phyloP scores from a whole-genome alignment of 2,113 vertebrate genomes.

The Rhinoderma darwinii region DNA sequence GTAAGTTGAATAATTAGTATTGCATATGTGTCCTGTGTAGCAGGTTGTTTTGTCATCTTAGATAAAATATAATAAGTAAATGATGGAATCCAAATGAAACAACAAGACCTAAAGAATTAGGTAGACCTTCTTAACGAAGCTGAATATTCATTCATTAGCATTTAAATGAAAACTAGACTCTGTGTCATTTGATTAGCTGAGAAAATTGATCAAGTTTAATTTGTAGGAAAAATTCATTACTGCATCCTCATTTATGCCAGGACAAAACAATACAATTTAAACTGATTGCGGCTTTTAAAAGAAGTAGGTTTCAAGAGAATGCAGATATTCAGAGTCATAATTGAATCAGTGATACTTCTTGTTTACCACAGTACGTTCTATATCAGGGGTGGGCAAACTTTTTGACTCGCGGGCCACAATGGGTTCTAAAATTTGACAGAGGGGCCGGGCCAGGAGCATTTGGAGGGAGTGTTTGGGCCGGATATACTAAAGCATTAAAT shows the following conservation, averaged over 20 bases:
- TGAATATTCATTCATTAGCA: slow-evolving; percentile 60
- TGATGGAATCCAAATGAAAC: slow-evolving; percentile 48
- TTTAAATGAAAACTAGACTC: slow-evolving; percentile 59
- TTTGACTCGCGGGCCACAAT: too few relatives aligned
- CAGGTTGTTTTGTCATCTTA: slow-evolving; percentile 43
- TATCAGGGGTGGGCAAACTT: too few relatives aligned
- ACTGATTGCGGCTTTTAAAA: slow-evolving; percentile 51
- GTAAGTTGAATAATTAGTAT: not conserved
- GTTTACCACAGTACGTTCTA: slow-evolving; percentile 17
- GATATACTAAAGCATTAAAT: too few relatives aligned
- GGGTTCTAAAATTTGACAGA: too few relatives aligned
- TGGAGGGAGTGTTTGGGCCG: too few relatives aligned
- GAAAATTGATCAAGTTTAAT: slow-evolving; percentile 59
- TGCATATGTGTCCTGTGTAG: not conserved
- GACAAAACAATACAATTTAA: slow-evolving; percentile 55
- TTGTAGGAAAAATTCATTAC: slow-evolving; percentile 60
- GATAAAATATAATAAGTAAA: slow-evolving; percentile 49
- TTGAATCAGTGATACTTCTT: slow-evolving; percentile 49
- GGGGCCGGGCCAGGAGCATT: too few relatives aligned
- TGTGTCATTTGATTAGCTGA: slow-evolving; percentile 59
- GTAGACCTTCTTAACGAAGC: slow-evolving; percentile 42
- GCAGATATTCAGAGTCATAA: slow-evolving; percentile 42
- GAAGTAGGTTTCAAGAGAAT: slow-evolving; percentile 40
- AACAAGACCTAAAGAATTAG: slow-evolving; percentile 52
- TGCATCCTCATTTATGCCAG: slow-evolving; percentile 46